A percentile compares a stretch with the other conserved stretches of the same genome.
phyloP scores from a whole-genome alignment of 2,797 vertebrate genomes.

The Eulemur rubriventer region DNA sequence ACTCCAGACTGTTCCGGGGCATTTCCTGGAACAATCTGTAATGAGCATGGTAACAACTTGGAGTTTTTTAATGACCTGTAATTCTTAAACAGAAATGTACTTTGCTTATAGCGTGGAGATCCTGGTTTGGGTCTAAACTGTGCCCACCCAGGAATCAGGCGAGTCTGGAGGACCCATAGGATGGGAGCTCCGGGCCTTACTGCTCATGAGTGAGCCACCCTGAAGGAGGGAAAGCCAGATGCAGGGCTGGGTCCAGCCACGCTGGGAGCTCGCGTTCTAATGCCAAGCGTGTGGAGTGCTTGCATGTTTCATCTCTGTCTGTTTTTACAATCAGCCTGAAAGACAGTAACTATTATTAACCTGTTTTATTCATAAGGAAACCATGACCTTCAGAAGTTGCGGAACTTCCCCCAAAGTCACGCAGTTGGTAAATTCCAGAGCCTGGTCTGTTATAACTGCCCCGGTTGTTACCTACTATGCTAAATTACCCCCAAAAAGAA shows the following conservation, averaged over 20 bases:
- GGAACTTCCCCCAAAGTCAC: background rate
- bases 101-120: background rate
- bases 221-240: too few species aligned
- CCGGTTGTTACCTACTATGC: fast-evolving
- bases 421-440: background rate
- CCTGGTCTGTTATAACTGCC: background rate
- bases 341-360: background rate
- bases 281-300: fast-evolving
- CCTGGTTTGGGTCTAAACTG: background rate
- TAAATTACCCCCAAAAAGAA: background rate
- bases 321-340: background rate
- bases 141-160: background rate
- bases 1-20: background rate
- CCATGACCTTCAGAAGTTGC: background rate
- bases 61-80: background rate
- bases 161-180: background rate
- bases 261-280: fast-evolving
- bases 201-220: background rate
- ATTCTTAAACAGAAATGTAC: background rate
- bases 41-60: fast-evolving
- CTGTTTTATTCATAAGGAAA: background rate
- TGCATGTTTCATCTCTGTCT: too few species aligned
- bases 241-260: background rate
- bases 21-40: background rate
- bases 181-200: background rate